These are phyloP conservation scores for Alentia gelatinosa DNA, from an alignment of 2,888 invertebrate genomes.

Conservation along the genomic window DNA sequence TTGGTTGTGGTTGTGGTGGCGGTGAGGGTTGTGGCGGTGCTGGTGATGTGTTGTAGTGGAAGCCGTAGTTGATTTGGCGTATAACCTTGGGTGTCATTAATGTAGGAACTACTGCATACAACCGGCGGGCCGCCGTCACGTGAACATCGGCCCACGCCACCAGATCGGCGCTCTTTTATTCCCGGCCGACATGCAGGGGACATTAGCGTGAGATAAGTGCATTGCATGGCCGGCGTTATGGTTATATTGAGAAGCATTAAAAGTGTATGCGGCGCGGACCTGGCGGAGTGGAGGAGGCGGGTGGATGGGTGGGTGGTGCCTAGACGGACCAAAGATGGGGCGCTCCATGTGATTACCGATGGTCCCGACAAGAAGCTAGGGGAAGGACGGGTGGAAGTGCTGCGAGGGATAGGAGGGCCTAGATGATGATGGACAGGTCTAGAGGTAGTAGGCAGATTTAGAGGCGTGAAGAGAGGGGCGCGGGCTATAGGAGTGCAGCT, in stretches of 20 bases:
- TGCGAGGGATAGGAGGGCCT: not conserved
- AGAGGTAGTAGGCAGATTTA: too few species aligned
- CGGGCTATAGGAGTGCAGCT: too few species aligned
- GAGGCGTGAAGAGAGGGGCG: too few species aligned
- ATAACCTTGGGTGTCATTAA: not conserved
- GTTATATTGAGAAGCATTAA: conserved; percentile 20
- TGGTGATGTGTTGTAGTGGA: too few species aligned
- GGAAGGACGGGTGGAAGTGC: not conserved
- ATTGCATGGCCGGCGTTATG: not conserved
- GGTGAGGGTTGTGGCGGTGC: not conserved
- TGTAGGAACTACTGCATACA: not conserved
- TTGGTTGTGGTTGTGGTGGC: not conserved
- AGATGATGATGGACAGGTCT: not conserved
- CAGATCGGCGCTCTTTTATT: not conserved
- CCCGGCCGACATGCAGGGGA: not conserved
- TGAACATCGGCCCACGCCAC: not conserved
- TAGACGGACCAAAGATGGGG: not conserved
- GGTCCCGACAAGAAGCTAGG: not conserved
- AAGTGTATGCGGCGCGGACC: not conserved
- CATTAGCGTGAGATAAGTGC: not conserved
- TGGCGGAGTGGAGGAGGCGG: not conserved
- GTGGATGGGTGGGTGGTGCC: not conserved
- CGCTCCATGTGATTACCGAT: not conserved
- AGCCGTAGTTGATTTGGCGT: too few species aligned
- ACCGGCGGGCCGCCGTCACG: not conserved